Evolutionary conservation across 2,888 invertebrate species (phyloP), one percentile per base, ranked within the genome.

Genomic region (Rhagonycha lutea): DNA sequence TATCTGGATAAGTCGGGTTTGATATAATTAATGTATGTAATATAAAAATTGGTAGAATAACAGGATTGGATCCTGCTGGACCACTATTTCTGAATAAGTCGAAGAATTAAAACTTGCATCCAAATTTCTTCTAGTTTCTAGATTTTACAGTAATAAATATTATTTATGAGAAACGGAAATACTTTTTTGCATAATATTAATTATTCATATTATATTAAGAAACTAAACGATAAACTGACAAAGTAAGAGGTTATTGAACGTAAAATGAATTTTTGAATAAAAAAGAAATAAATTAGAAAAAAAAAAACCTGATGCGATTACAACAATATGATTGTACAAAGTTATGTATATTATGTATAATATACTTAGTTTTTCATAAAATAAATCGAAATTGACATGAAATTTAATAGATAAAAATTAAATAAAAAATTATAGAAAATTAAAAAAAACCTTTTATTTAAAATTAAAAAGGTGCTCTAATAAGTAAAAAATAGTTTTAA

Each of bases 11-110:
- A 14, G 18, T 61, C 23, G 74, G 74, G 14, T 23, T 23, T 32
- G 5, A 68, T 24, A 61, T 24, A 12, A n/a, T 28, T 3, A 7
- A 14, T 23, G 7, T 29, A 24, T 68, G 70, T 67, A 47, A 14
- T 14, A 26, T n/a, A 61, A 12, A 10, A 4, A 47, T 75, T 3
- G 72, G 75, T 26, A 68, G 75, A 47, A 72, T 75, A 14, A 72
- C 72, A 8, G 72, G 69, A 14, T 65, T 75, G 23, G 75, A 75
- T 65, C 63, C 75, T 7, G 68, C 75, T 3, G 75, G 72, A 14
- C 75, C 72, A 1, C 14, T 75, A 10, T 75, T 69, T 32, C 63
- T 18, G 18, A 18, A 18, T 18, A 18, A 18, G 18, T 2, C 1
- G 18, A 18, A 18, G 18, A 18, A 18, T 18, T 18, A n/a, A n/a